Evolutionary conservation across 92 coral and sea anemone species (phyloP).

Genomic region (Isaurus tuberculatus): DNA sequence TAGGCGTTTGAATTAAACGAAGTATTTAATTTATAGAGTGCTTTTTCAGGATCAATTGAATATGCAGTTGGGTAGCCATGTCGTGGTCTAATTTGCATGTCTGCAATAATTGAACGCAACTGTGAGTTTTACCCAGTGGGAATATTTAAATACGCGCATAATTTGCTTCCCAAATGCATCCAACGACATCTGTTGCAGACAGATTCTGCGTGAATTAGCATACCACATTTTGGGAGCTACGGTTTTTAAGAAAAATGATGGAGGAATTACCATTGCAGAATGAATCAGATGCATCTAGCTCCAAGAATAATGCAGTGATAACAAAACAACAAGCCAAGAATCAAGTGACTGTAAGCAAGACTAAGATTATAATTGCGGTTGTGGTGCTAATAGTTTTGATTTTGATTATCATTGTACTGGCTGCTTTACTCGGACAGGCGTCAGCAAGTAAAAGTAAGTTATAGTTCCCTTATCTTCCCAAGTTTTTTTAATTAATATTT

Average conservation of each 20-base stretch:
- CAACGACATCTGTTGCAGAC: background rate
- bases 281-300: background rate
- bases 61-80: too few species aligned
- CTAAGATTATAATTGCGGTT: conserved; percentile 58
- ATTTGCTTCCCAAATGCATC: background rate
- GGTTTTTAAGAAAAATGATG: background rate
- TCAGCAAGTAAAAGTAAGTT: conserved; percentile 13
- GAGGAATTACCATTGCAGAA: conserved; percentile 16
- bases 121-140: background rate
- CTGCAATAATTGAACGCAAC: too few species aligned
- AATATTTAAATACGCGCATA: background rate
- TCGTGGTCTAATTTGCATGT: too few species aligned
- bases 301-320: background rate
- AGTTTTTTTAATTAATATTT: background rate
- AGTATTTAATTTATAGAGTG: too few species aligned
- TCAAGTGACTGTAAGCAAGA: conserved; percentile 61
- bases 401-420: conserved; percentile 70
- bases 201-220: too few species aligned
- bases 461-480: background rate
- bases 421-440: conserved; percentile 68
- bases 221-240: background rate
- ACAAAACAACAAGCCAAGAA: background rate
- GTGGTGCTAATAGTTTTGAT: conserved; percentile 56
- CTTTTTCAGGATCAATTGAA: too few species aligned
- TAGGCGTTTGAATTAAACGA: too few species aligned